Conservation (phyloP, 2,113 vertebrate species). For the Eclectus roratus region DNA sequence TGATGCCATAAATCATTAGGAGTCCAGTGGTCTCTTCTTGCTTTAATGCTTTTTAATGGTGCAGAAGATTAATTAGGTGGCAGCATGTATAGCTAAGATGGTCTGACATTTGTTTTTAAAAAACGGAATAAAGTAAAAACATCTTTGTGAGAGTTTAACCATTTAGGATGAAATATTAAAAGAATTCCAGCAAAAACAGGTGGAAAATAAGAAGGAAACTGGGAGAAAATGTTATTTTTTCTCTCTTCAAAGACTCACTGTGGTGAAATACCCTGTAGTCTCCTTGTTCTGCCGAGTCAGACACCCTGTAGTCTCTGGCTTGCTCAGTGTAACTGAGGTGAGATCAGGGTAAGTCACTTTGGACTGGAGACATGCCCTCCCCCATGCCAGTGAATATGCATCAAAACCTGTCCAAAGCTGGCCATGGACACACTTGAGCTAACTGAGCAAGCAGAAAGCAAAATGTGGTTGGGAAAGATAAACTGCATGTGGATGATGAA, state of each 20-base stretch:
- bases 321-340: neutral
- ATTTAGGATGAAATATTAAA: neutral
- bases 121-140: neutral
- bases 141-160: neutral
- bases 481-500: neutral
- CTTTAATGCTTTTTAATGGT: neutral
- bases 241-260: neutral
- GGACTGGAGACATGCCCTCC: neutral
- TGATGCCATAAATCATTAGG: neutral
- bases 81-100: neutral
- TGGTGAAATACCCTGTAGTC: neutral
- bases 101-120: neutral
- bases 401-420: neutral
- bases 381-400: neutral
- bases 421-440: neutral
- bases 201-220: neutral
- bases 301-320: neutral
- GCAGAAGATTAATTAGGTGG: neutral
- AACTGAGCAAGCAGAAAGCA: neutral
- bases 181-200: neutral
- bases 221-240: neutral
- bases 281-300: neutral
- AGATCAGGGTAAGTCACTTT: neutral
- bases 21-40: neutral
- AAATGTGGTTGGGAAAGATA: slow-evolving; percentile 25